Evolutionary conservation across 2,113 vertebrate species (phyloP).

Genomic region (Mirounga angustirostris): DNA sequence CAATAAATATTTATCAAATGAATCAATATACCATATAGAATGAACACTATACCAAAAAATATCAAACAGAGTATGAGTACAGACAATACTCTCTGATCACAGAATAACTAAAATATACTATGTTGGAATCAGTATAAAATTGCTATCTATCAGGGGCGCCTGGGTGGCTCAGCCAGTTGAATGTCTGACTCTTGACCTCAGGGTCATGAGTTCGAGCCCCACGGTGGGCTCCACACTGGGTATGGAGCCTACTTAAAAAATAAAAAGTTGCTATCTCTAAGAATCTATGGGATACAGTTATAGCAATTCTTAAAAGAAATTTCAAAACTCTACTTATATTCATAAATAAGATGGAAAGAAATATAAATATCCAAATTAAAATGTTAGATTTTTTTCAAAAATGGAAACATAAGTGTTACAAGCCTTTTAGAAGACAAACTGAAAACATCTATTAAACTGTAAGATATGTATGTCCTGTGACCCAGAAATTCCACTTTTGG

Average conservation of each 20-base stretch:
- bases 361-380: conserved; percentile 11
- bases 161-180: not conserved
- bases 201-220: not conserved
- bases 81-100: not conserved
- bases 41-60: not conserved
- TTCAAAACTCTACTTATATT: not conserved
- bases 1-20: conserved; percentile 9
- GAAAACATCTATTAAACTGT: not conserved
- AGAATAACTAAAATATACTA: not conserved
- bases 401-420: not conserved
- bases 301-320: not conserved
- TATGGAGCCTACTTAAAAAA: not conserved
- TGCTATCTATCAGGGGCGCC: not conserved
- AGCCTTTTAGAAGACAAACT: not conserved
- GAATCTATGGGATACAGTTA: not conserved
- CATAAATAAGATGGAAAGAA: not conserved
- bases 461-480: not conserved
- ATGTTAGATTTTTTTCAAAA: not conserved
- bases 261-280: not conserved
- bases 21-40: not conserved
- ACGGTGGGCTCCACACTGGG: not conserved
- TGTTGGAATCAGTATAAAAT: conserved; percentile 12
- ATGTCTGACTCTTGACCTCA: not conserved
- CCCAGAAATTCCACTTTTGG: not conserved
- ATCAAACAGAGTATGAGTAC: not conserved